These are phyloP conservation scores for Megalurothrips usitatus DNA, from an alignment of 2,888 invertebrate species.

Conservation along the genomic window DNA sequence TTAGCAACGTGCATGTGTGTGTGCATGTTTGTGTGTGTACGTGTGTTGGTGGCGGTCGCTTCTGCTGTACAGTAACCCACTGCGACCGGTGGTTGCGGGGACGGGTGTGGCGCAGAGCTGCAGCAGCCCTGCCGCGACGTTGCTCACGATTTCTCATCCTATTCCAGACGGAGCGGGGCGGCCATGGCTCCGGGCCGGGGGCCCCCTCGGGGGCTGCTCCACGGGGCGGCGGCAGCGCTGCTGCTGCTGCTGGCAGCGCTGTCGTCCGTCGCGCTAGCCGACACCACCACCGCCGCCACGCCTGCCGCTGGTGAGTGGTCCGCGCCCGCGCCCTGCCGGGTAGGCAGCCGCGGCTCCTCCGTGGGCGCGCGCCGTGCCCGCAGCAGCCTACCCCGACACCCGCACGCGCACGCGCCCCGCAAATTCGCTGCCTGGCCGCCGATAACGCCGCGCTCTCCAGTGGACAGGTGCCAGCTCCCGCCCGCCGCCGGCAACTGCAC, in stretches of 20 bases:
- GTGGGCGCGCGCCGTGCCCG: too few species aligned
- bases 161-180: not conserved
- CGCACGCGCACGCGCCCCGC: too few species aligned
- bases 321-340: too few species aligned
- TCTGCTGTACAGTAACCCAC: too few species aligned
- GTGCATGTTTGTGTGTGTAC: too few species aligned
- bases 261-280: not conserved
- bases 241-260: not conserved
- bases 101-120: too few species aligned
- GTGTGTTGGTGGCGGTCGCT: too few species aligned
- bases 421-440: too few species aligned
- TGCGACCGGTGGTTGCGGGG: too few species aligned
- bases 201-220: not conserved
- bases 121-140: not conserved
- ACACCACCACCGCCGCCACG: not conserved
- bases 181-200: constrained; percentile 15
- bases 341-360: too few species aligned
- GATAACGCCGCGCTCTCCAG: not conserved
- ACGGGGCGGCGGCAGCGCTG: not conserved
- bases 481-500: constrained; percentile 56
- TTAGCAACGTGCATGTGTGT: too few species aligned
- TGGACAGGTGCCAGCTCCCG: constrained; percentile 40
- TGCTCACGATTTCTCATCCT: not conserved
- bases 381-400: too few species aligned
- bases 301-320: not conserved